Evolutionary conservation across 2,888 invertebrate species (phyloP).

Genomic region (Acanthococcus lagerstroemiae): DNA sequence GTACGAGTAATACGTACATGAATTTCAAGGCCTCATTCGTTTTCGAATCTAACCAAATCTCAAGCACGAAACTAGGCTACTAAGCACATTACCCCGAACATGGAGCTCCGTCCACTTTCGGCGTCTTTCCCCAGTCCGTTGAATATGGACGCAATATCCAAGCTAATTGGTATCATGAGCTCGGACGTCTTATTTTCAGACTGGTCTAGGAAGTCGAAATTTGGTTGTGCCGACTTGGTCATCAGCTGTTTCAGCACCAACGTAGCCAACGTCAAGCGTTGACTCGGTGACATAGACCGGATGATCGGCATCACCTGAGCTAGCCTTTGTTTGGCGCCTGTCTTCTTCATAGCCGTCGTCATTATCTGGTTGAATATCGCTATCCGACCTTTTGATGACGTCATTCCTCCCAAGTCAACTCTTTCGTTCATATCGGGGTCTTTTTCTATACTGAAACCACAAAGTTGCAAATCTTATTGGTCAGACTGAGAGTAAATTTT

Average conservation of each 20-base stretch:
- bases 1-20: too few relatives aligned
- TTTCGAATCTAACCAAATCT: too few relatives aligned
- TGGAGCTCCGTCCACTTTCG: constrained; percentile 31
- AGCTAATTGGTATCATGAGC: constrained; percentile 53
- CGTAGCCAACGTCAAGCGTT: constrained; percentile 52
- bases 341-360: constrained; percentile 49
- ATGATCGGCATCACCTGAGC: constrained; percentile 50
- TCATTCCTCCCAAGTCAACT: constrained; percentile 45
- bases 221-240: constrained; percentile 38
- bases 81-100: constrained; percentile 24
- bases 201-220: constrained; percentile 45
- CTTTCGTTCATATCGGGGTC: background rate
- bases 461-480: background rate
- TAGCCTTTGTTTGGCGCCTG: constrained; percentile 51
- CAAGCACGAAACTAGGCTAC: too few relatives aligned
- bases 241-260: constrained; percentile 53
- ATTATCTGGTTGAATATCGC: constrained; percentile 54
- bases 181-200: constrained; percentile 46
- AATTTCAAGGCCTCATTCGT: too few relatives aligned
- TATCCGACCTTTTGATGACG: constrained; percentile 57
- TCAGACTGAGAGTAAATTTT: too few relatives aligned
- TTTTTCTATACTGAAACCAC: background rate
- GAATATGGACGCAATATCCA: constrained; percentile 55
- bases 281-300: constrained; percentile 52
- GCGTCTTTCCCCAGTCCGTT: constrained; percentile 41